Conservation (phyloP, 2,797 vertebrate genomes). For the Australoheros facetus region DNA sequence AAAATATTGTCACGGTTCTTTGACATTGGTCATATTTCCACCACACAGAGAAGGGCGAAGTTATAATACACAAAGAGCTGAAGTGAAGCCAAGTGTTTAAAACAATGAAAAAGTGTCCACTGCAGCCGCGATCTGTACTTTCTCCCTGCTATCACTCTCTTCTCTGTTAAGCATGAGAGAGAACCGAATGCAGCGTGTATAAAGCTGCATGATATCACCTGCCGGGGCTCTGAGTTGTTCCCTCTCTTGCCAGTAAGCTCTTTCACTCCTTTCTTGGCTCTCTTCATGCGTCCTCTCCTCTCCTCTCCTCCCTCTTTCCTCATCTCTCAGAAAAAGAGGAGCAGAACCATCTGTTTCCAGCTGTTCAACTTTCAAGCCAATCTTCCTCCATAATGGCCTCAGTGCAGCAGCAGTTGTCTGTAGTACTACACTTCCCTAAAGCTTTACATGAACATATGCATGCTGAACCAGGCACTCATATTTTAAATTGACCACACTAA, state of each 20-base stretch:
- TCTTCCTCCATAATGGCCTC: slow-evolving; percentile 24
- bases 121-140: neutral
- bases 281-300: neutral
- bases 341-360: slow-evolving; percentile 34
- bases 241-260: neutral
- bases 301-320: neutral
- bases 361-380: slow-evolving; percentile 57
- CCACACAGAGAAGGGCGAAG: neutral
- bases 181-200: neutral
- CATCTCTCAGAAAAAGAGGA: slow-evolving; percentile 32
- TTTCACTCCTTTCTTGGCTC: neutral
- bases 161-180: neutral
- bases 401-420: slow-evolving; percentile 32
- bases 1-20: neutral
- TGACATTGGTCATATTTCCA: neutral
- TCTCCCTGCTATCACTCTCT: too few relatives aligned
- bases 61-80: neutral
- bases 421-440: neutral
- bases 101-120: neutral
- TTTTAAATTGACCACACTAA: neutral
- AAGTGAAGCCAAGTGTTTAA: neutral
- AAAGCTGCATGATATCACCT: slow-evolving; percentile 3
- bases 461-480: neutral
- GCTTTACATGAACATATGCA: neutral
- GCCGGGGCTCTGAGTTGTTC: neutral